Evolutionary conservation across 2,797 vertebrate genomes (phyloP).

Genomic region (Anguilla marmorata): DNA sequence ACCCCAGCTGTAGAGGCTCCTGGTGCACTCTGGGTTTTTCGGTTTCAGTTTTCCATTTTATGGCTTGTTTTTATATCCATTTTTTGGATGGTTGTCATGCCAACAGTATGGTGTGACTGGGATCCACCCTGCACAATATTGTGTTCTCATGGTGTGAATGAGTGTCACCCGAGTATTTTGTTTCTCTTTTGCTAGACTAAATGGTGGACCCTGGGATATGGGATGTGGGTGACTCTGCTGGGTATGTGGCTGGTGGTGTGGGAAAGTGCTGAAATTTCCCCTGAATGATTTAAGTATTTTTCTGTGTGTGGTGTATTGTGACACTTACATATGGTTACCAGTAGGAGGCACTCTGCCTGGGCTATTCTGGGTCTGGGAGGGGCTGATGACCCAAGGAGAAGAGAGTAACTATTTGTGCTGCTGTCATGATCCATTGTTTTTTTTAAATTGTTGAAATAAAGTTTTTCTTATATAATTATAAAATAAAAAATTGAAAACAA

Average conservation of each 20-base stretch:
- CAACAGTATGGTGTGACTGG: neutral
- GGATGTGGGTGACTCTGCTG: neutral
- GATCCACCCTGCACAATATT: neutral
- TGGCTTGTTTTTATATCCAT: neutral
- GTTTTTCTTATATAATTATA: neutral
- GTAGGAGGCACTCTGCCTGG: neutral
- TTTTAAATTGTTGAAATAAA: neutral
- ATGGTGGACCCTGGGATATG: neutral
- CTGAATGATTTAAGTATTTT: neutral
- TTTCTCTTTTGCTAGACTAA: neutral
- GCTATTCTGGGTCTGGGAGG: neutral
- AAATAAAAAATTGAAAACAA: neutral
- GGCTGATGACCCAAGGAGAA: neutral
- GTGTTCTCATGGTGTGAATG: neutral
- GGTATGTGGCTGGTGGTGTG: neutral
- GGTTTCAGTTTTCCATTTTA: neutral
- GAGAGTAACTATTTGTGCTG: neutral
- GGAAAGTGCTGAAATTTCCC: neutral
- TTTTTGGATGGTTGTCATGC: conserved; percentile 8
- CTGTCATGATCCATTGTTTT: neutral
- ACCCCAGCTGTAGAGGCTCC: neutral
- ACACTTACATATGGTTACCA: neutral
- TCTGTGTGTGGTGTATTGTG: neutral
- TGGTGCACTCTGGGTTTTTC: neutral
- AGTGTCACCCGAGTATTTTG: neutral